Percentiles rank a stretch among this genome's conserved stretches.
Conservation (phyloP, 1,140 invertebrate genomes). For the Drosophila watanabei region DNA sequence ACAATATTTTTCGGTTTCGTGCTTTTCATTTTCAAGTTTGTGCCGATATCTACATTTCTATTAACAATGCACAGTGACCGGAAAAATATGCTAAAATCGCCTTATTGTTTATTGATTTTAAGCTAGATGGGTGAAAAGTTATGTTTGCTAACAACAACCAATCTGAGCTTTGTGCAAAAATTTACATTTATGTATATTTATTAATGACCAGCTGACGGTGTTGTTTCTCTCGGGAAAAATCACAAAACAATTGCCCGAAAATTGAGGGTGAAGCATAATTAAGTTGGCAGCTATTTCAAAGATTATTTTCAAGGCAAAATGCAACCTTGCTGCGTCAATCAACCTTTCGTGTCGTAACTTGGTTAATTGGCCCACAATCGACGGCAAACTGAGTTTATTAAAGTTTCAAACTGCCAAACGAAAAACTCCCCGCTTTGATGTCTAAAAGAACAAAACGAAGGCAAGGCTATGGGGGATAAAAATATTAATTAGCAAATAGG, state of each 20-base stretch:
- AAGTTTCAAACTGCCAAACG: constrained; percentile 41
- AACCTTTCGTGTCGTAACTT: constrained; percentile 2
- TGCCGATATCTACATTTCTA: neutral
- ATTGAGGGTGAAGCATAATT: neutral
- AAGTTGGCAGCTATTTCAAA: neutral
- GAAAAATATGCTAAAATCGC: constrained; percentile 57
- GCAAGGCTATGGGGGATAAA: neutral
- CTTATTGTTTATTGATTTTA: constrained; percentile 61
- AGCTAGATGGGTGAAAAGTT: constrained; percentile 44
- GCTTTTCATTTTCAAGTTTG: constrained; percentile 27
- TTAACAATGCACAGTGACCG: constrained; percentile 46
- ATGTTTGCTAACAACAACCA: constrained; percentile 17
- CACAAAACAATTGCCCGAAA: constrained; percentile 2
- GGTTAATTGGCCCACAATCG: constrained; percentile 60
- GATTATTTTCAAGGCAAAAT: constrained; percentile 6
- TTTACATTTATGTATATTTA: constrained; percentile 17
- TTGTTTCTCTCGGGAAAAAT: constrained; percentile 9
- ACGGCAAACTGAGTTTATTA: constrained; percentile 38
- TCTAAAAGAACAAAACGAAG: neutral
- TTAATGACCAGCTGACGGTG: constrained; percentile 25
- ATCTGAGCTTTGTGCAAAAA: constrained; percentile 1
- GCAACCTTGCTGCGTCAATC: neutral
- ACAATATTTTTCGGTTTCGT: constrained; percentile 56
- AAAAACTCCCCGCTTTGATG: neutral
- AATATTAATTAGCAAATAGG: neutral